Evolutionary conservation across 1,140 invertebrate species (phyloP), one percentile per base, ranked within the genome.

Genomic region (Telenomus remus): DNA sequence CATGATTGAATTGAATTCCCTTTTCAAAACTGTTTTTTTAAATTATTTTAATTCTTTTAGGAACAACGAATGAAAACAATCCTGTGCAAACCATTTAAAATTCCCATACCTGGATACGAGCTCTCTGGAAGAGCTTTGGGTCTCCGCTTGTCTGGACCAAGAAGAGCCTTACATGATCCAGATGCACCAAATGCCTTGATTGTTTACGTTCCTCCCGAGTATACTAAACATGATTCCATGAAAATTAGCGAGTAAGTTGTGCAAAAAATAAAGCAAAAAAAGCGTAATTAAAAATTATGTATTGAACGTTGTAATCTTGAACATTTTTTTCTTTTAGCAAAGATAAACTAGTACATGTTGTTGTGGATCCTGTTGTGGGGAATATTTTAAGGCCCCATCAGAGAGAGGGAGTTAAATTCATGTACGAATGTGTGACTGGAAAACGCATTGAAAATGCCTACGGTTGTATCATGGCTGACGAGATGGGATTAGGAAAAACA

Each of bases 381-480:
- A 95, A 96, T 82, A 93, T 99, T 50, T 89, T 99, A 4, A 89
- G 98, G 55, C 98, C 98, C 12, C 98, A 99, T 93, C 98, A 99
- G 89, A 91, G 98, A 63, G 98, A 99, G 85, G 98, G 98, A 27
- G 98, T 99, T 0, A 97, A 98, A 83, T 99, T 99, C 86, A 99
- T 99, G 97, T 99, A 98, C 85, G 97, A 99, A 84, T 99, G 98
- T 91, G 97, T 99, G 0, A 98, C 95, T 34, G 98, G 98, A 11
- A 89, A 90, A 64, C 92, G 95, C 81, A 98, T 99, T 70, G 93
- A 95, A 69, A 90, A 92, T 77, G 95, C 94, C 66, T 95, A 92
- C 89, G 97, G 98, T 1, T 99, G 97, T 81, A 99, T 99, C 39
- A 99, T 99, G 97, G 97, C 97, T 27, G 97, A 99, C 89, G 97